phyloP scores from a whole-genome alignment of 2,888 invertebrate species.

The Pterostichus niger region DNA sequence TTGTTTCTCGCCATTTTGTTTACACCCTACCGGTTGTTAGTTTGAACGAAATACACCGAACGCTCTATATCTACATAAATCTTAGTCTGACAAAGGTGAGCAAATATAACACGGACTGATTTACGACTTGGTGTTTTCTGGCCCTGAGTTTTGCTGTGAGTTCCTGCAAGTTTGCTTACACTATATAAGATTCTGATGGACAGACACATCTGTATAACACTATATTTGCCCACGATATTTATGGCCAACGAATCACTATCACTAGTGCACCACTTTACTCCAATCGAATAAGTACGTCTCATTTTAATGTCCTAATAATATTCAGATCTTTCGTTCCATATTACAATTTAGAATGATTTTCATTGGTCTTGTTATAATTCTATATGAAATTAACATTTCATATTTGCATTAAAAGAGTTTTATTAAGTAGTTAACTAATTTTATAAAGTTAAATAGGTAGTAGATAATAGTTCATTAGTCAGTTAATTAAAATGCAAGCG shows the following conservation, averaged over 20 bases:
- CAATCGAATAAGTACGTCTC: neutral
- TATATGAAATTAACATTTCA: too few relatives aligned
- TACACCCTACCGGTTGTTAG: conserved; percentile 32
- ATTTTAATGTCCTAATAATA: conserved; percentile 2
- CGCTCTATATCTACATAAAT: conserved; percentile 58
- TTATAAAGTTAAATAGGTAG: conserved; percentile 34
- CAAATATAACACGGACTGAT: conserved; percentile 59
- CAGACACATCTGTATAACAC: conserved; percentile 55
- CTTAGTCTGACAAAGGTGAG: conserved; percentile 60
- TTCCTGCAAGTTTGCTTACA: conserved; percentile 61
- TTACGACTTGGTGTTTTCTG: conserved; percentile 52
- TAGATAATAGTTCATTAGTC: conserved; percentile 41
- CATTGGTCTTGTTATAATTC: too few relatives aligned
- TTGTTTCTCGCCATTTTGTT: conserved; percentile 55
- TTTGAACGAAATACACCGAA: conserved; percentile 50
- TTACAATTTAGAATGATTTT: neutral
- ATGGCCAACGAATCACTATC: conserved; percentile 47
- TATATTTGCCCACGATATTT: conserved; percentile 55
- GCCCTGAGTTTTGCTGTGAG: conserved; percentile 40
- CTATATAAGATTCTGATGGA: conserved; percentile 59
- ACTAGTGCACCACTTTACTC: conserved; percentile 13
- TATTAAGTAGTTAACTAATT: conserved; percentile 16
- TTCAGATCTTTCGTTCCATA: neutral
- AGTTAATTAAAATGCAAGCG: conserved; percentile 15
- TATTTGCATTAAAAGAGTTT: neutral